A percentile compares a stretch with the other conserved stretches of the same genome.
Evolutionary conservation across 1,140 invertebrate genomes (phyloP).

Genomic region (Lepidurus packardi): DNA sequence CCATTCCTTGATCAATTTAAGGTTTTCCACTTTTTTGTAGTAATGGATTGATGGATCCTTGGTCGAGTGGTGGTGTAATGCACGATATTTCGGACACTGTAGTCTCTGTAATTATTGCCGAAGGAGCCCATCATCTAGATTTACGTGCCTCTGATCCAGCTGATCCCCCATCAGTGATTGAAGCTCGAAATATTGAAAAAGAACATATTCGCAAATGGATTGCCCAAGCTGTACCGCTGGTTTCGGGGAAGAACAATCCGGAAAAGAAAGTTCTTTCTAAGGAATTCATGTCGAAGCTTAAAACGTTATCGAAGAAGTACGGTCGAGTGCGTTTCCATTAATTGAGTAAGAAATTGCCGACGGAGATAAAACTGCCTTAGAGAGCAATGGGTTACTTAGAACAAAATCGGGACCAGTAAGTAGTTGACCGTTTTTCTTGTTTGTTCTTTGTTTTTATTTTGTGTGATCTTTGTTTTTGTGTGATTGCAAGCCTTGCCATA

Average conservation of each 20-base stretch:
- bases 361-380: neutral
- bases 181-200: conserved; percentile 61
- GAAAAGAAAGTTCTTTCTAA: neutral
- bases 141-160: conserved; percentile 61
- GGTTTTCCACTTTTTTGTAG: conserved; percentile 47
- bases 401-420: conserved; percentile 3
- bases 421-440: neutral
- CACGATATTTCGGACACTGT: conserved; percentile 60
- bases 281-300: neutral
- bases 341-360: neutral
- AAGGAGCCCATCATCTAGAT: conserved; percentile 90
- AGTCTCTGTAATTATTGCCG: conserved; percentile 70
- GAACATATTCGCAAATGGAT: conserved; percentile 65
- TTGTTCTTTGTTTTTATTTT: neutral
- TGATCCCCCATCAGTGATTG: conserved; percentile 64
- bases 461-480: neutral
- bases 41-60: conserved; percentile 87
- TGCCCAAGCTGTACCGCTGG: neutral
- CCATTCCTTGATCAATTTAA: neutral
- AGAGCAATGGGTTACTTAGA: neutral
- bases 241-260: neutral
- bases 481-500: neutral
- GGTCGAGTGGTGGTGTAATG: conserved; percentile 84
- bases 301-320: neutral
- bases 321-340: neutral